These are phyloP conservation scores for Mesorhabditis sp. DNA, from an alignment of 2,888 invertebrate genomes.

Conservation along the genomic window DNA sequence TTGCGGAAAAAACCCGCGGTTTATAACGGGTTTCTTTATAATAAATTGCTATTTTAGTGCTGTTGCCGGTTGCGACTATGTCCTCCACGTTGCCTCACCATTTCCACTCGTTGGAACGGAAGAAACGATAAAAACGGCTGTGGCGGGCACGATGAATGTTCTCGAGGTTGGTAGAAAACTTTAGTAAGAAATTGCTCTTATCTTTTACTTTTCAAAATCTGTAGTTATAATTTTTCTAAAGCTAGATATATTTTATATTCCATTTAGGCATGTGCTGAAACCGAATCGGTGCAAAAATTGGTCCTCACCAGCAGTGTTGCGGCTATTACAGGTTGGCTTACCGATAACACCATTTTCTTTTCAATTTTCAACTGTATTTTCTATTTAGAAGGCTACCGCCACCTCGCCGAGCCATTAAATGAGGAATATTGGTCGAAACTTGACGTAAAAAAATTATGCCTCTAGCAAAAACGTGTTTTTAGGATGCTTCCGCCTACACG, in stretches of 20 bases:
- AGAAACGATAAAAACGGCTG: neutral
- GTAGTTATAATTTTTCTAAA: neutral
- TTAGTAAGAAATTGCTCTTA: neutral
- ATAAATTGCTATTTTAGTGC: slow-evolving; percentile 4
- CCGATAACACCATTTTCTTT: no score
- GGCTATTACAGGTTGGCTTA: neutral
- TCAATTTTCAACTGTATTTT: neutral
- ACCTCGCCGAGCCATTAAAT: neutral
- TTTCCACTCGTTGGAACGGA: neutral
- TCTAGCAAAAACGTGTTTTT: no score
- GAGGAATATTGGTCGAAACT: neutral
- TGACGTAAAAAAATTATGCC: neutral
- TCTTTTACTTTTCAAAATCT: neutral
- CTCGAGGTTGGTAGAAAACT: neutral
- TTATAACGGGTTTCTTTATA: neutral
- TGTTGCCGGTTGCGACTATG: slow-evolving; percentile 1
- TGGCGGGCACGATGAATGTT: neutral
- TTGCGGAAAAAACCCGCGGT: neutral
- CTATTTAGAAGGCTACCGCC: neutral
- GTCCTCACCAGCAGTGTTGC: neutral
- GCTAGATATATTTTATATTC: neutral
- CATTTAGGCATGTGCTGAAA: neutral
- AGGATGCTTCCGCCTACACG: neutral
- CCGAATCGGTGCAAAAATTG: neutral
- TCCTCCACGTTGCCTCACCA: slow-evolving; percentile 3